Base-by-base conservation (phyloP, 35 echinoderm and acorn worm species). In the Apostichopus japonicus region DNA sequence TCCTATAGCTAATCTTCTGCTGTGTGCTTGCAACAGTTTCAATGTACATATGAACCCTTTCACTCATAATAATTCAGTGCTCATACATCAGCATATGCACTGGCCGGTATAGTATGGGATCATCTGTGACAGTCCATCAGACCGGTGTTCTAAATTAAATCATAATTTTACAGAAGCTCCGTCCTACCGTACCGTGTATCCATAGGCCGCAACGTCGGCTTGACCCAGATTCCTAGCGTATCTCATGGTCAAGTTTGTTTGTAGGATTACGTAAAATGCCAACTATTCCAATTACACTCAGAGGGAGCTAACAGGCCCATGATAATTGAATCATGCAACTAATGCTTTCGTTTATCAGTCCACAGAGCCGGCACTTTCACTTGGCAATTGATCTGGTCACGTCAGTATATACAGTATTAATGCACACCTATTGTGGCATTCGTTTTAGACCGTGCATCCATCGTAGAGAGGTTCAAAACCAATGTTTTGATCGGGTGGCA, bases 191-290 rank as follows among this genome's bases (percentile, higher is more conserved):
- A 23, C 17, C 15, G 6, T 21, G 33, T 44, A 44, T 44, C 33
- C 33, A 44, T 44, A 44, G 71, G 16, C 17, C 17, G 21, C 71
- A 3, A 19, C 71, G 15, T 75, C 53, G 81, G 54, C 55, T 84
- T 84, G 81, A 84, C 81, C 81, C 17, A 84, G 56, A 84, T 84
- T 84, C 81, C 56, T 57, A 58, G 81, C 54, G 56, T 84, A 55
- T 84, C 81, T 84, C n/a, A n/a, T 58, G 81, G 81, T 84, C 81
- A 84, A 58, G 54, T 84, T 84, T 84, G 81, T 84, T 84, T 55
- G 79, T 83, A n/a, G 51, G 79, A 83, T 83, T 83, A 83, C 55
- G 79, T 83, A 83, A 83, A 83, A 83, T 83, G 79, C 79, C 33
- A 83, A 83, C 79, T 52, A 53, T 54, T 83, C 79, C 79, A 83